Conservation (phyloP, 2,113 vertebrate species). For the Pteronura brasiliensis region DNA sequence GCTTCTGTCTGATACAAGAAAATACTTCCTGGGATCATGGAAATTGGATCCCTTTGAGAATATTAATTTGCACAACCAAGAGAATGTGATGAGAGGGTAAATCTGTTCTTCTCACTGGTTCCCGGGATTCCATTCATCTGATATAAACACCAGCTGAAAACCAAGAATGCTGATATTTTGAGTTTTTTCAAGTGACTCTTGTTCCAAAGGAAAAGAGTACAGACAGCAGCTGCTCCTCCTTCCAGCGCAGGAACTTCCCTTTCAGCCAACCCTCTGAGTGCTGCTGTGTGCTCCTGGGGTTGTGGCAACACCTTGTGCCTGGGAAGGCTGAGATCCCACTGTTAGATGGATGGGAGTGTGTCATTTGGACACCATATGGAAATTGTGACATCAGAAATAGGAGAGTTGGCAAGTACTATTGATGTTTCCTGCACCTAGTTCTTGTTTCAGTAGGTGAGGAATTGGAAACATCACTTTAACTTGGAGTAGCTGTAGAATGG, state of each 20-base stretch:
- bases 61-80: constrained; percentile 18
- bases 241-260: background rate
- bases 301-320: background rate
- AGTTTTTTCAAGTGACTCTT: background rate
- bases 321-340: background rate
- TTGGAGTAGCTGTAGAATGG: background rate
- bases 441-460: background rate
- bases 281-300: background rate
- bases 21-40: background rate
- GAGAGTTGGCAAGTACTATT: background rate
- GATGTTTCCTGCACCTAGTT: background rate
- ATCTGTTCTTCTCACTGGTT: background rate
- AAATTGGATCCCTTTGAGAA: background rate
- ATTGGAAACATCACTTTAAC: background rate
- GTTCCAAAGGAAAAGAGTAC: background rate
- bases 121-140: background rate
- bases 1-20: background rate
- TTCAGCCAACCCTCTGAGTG: background rate
- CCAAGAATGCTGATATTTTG: background rate
- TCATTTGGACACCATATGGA: background rate
- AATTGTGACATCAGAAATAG: background rate
- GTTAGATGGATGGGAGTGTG: background rate
- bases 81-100: background rate
- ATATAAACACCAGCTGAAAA: background rate
- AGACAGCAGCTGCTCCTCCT: background rate